Base-by-base conservation (phyloP, 1,140 invertebrate species). In the Vanessa atalanta region DNA sequence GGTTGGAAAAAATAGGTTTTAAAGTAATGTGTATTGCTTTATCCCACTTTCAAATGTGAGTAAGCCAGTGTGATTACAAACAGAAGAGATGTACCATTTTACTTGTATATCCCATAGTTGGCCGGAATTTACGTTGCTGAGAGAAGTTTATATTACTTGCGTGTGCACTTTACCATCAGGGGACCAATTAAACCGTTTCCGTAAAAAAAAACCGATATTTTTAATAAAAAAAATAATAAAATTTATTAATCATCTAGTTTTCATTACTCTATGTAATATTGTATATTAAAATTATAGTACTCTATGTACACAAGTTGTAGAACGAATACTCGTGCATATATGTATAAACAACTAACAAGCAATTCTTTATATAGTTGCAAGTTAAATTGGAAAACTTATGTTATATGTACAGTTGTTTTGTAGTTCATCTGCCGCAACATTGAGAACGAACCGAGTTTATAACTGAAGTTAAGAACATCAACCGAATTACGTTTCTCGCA, bases 341-440 rank as follows among this genome's bases (percentile, higher is more conserved):
- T 57, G 47, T 50, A 63, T 57, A 61, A 63, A 63, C 47, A n/a
- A 47, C 23, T 63, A 70, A 70, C 68, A 50, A 70, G 57, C 57
- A 50, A 63, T 70, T 70, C 68, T 70, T 70, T 70, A 50, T 70
- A 61, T 63, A 70, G 55, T 70, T 70, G 47, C 47, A 70, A 70
- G 68, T 70, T 70, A 70, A 70, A 70, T 70, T 70, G 68, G 68
- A 70, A 70, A 70, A 70, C 68, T 70, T 70, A 63, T 70, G 57
- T 70, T 70, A 63, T 70, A 70, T 70, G 47, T 70, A 61, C 55
- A 70, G 47, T 63, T 70, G 68, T 70, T 70, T 63, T 70, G 68
- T 70, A 50, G 68, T 48, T 61, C 68, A 61, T 63, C 68, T 61
- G 68, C 60, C 57, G 53, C 65, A 53, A 67, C 50, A 67, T 67